Base-by-base conservation (phyloP, 1,140 invertebrate genomes). In the Tetragnatha versicolor region DNA sequence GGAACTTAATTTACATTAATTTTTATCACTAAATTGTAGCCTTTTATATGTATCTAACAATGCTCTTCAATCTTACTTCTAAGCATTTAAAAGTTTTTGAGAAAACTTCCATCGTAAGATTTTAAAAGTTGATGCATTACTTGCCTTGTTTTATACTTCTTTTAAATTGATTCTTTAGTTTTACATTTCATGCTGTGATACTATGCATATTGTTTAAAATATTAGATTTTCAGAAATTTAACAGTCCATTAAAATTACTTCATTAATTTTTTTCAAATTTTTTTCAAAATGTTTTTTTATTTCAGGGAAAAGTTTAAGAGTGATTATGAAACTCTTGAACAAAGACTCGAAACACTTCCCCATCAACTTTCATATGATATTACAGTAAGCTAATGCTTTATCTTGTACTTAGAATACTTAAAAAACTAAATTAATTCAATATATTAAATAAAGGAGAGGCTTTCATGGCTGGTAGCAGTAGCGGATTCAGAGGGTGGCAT, bases 341-440 rank as follows among this genome's bases (percentile, higher is more conserved):
- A 83, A 4, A 79, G 83, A 63, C 70, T 88, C 17, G 78, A 80
- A 51, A 86, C 85, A 14, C 79, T 88, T 14, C 84, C 87, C 17
- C 84, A 87, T 70, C 83, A 84, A 80, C 42, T 85, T 0, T 83
- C 83, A 51, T 85, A 88, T 83, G 84, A 87, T 80, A 81, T 86
- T 33, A 87, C 86, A 85, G 86, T 87, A 83, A 82, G 80, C 39
- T 45, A 12, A 31, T 29, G 4, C 17, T 60, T 29, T 14, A 31
- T 60, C 20, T 29, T 81, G 33, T 66, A 70, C 4, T 22, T 39
- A 22, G 49, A 45, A 31, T 51, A n/a, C 17, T 1, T 39, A 22
- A 10, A 58, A 25, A 51, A 25, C 10, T 51, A 17, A 7, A 35
- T 22, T 9, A 17, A 45, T 45, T 25, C 2, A 39, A 4, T 37